Conservation (phyloP, 2,113 vertebrate genomes). For the Lates calcarifer region DNA sequence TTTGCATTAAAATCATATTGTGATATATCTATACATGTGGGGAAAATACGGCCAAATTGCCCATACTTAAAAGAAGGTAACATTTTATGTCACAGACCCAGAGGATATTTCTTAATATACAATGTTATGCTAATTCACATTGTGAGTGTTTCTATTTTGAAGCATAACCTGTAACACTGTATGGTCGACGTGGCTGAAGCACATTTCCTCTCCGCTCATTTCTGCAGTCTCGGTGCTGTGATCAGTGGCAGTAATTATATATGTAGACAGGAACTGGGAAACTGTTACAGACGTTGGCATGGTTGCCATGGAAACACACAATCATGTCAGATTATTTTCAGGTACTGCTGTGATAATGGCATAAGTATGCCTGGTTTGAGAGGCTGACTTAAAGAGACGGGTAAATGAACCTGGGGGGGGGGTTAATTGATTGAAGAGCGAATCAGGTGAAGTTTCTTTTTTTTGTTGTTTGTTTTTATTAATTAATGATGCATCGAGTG, state of each 20-base stretch:
- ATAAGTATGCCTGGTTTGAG: constrained; percentile 34
- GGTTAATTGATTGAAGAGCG: not conserved
- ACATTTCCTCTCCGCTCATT: constrained; percentile 24
- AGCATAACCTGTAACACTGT: not conserved
- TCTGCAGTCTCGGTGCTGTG: constrained; percentile 47
- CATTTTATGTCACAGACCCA: not conserved
- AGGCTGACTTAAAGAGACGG: constrained; percentile 37
- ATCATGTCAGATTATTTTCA: constrained; percentile 79
- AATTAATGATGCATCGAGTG: not conserved
- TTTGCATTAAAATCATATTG: not conserved
- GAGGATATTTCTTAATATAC: not conserved
- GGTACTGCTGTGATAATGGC: constrained; percentile 72
- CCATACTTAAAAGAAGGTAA: no score
- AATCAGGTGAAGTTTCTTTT: not conserved
- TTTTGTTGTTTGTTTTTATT: not conserved
- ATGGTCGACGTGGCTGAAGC: not conserved
- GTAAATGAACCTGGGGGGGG: constrained; percentile 10
- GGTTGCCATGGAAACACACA: constrained; percentile 80
- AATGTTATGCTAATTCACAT: not conserved
- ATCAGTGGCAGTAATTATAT: constrained; percentile 73
- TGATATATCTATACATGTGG: not conserved
- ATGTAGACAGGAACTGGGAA: constrained; percentile 74
- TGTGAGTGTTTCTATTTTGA: not conserved
- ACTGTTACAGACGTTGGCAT: constrained; percentile 66
- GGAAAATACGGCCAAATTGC: not conserved